phyloP scores from a whole-genome alignment of 2,797 vertebrate species.

The Sebastes hubbsi region DNA sequence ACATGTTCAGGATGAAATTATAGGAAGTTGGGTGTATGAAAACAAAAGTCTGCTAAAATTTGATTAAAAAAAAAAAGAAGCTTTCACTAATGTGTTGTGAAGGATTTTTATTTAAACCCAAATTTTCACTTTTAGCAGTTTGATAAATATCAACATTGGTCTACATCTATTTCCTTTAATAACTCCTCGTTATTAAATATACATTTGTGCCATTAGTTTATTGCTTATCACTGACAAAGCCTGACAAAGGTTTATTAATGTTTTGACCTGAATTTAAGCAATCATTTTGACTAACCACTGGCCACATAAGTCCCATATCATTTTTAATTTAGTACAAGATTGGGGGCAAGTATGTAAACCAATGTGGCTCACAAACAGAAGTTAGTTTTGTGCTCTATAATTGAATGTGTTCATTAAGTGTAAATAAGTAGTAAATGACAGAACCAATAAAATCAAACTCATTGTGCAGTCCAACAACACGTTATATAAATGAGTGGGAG shows the following conservation, averaged over 20 bases:
- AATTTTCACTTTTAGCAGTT: neutral
- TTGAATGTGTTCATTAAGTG: neutral
- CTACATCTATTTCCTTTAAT: neutral
- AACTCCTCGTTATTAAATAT: too few species aligned
- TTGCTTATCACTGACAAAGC: neutral
- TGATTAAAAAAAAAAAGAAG: too few species aligned
- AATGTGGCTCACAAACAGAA: neutral
- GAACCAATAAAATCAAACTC: neutral
- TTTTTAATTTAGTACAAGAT: neutral
- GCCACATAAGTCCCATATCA: too few species aligned
- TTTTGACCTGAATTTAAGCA: neutral
- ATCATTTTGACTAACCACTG: neutral
- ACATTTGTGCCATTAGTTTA: too few species aligned
- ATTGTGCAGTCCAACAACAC: too few species aligned
- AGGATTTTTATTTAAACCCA: too few species aligned
- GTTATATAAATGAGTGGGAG: neutral
- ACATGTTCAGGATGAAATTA: neutral
- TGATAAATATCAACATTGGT: neutral
- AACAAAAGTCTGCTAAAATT: neutral
- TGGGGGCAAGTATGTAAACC: accelerated
- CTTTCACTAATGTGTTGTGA: too few species aligned
- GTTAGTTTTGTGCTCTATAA: neutral
- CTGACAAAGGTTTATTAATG: neutral
- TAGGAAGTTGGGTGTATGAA: neutral
- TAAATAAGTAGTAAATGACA: neutral